These are phyloP conservation scores for Trinorchestia longiramus DNA, from an alignment of 1,140 invertebrate species.

Conservation along the genomic window DNA sequence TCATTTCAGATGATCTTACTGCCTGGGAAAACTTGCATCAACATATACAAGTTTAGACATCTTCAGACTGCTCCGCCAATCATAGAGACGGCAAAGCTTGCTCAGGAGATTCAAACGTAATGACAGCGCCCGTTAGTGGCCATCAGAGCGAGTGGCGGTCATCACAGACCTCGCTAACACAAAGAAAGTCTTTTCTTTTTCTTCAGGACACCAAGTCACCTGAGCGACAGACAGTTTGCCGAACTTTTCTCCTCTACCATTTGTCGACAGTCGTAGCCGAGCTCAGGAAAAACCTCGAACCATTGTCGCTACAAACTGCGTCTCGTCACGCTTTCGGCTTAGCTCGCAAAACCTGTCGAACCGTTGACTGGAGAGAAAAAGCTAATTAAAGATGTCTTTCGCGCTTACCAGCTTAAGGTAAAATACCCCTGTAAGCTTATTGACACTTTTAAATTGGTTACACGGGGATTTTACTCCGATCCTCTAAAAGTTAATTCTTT, in stretches of 20 bases:
- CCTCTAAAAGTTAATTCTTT: background rate
- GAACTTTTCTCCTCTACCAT: slow-evolving; percentile 45
- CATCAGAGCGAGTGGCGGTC: slow-evolving; percentile 26
- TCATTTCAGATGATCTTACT: background rate
- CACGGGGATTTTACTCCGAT: background rate
- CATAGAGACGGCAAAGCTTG: background rate
- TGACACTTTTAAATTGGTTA: background rate
- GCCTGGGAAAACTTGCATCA: background rate
- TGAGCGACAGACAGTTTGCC: slow-evolving; percentile 19
- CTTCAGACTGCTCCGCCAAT: background rate
- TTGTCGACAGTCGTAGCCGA: slow-evolving; percentile 26
- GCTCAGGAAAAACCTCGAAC: slow-evolving; percentile 1
- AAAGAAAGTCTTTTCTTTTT: slow-evolving; percentile 40
- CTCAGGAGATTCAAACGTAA: slow-evolving; percentile 9
- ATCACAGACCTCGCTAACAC: slow-evolving; percentile 38
- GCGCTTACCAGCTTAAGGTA: background rate
- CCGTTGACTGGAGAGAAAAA: background rate
- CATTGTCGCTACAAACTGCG: slow-evolving; percentile 28
- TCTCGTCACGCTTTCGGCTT: slow-evolving; percentile 5
- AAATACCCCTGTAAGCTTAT: background rate
- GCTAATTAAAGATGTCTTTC: background rate
- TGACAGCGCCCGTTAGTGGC: background rate
- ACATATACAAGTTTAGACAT: background rate
- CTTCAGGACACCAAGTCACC: slow-evolving; percentile 30
- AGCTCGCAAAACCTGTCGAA: background rate